Evolutionary conservation across 2,888 invertebrate genomes (phyloP), one percentile per base, ranked within the genome.

Genomic region (Drosophila imparisetae): DNA sequence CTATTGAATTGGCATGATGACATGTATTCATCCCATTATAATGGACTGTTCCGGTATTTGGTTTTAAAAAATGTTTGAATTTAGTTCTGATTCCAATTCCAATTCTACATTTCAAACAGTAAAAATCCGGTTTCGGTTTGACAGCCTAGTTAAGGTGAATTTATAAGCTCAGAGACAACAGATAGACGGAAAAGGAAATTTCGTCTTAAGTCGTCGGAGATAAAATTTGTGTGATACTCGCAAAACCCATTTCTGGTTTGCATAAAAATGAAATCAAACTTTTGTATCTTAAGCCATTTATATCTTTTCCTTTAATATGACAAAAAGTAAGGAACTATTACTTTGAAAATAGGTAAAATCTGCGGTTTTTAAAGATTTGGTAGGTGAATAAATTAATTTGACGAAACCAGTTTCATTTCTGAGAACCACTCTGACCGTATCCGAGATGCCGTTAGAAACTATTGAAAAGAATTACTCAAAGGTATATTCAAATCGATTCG

Each of bases 1-100:
- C 24, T 18, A 59, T 70, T 61, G n/a, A 67, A 71, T 67, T 71
- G 65, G 49, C 11, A 57, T 30, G 38, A 3, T 34, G 34, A 15
- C 24, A 18, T 18, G 1, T 36, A 54, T 18, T 7, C 2, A 18
- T 6, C 36, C 4, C 8, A 10, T 48, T 21, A 10, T 11, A 21
- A 29, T n/a, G 15, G 21, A 42, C 6, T 21, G 7, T 13, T 40
- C n/a, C 4, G n/a, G 40, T 21, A 40, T 40, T 40, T 11, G 5
- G 18, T n/a, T n/a, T 4, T n/a, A n/a, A n/a, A 2, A 2, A 1
- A 4, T 40, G 0, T n/a, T 38, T n/a, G 0, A 38, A n/a, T 38
- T 38, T 8, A 8, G 38, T 4, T 4, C 4, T 10, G 2, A 21
- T 40, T 40, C n/a, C 40, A 40, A 40, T 11, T n/a, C n/a, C 11